Percentiles rank a stretch among this genome's conserved stretches.
phyloP scores from a whole-genome alignment of 1,140 invertebrate genomes.

The Contarinia nasturtii region DNA sequence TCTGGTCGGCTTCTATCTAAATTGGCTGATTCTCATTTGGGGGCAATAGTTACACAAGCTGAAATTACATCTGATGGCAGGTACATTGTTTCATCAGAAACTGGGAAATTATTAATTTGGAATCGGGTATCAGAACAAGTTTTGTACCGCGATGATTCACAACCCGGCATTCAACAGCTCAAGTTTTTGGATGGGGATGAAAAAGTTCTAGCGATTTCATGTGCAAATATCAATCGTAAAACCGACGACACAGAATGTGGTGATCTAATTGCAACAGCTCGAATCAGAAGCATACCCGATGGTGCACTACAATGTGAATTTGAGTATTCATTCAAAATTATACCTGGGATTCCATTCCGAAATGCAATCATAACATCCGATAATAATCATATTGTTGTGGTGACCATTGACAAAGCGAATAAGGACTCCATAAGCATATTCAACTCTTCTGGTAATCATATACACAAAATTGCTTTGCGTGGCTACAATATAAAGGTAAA shows the following conservation, averaged over 20 bases:
- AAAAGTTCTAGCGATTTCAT: conserved; percentile 71
- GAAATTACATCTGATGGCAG: conserved; percentile 62
- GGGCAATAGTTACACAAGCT: conserved; percentile 87
- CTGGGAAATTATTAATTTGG: conserved; percentile 84
- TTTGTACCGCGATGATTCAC: conserved; percentile 63
- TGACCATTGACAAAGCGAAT: conserved; percentile 61
- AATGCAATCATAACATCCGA: conserved; percentile 65
- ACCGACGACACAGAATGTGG: conserved; percentile 28
- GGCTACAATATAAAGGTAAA: conserved; percentile 38
- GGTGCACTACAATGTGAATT: conserved; percentile 56
- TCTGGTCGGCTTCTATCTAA: conserved; percentile 66
- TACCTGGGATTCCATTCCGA: conserved; percentile 43
- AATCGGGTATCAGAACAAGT: conserved; percentile 67
- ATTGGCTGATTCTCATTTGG: conserved; percentile 77
- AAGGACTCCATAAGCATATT: conserved; percentile 71
- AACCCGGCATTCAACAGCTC: conserved; percentile 71
- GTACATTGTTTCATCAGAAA: conserved; percentile 77
- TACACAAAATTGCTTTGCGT: conserved; percentile 53
- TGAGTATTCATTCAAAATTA: conserved; percentile 52
- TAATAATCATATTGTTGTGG: conserved; percentile 51
- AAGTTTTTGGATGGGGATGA: conserved; percentile 64
- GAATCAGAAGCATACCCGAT: conserved; percentile 52
- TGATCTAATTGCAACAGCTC: conserved; percentile 36
- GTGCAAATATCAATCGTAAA: conserved; percentile 28
- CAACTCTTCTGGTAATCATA: conserved; percentile 57